Evolutionary conservation across 2,888 invertebrate species (phyloP).

Genomic region (Erynnis tages): DNA sequence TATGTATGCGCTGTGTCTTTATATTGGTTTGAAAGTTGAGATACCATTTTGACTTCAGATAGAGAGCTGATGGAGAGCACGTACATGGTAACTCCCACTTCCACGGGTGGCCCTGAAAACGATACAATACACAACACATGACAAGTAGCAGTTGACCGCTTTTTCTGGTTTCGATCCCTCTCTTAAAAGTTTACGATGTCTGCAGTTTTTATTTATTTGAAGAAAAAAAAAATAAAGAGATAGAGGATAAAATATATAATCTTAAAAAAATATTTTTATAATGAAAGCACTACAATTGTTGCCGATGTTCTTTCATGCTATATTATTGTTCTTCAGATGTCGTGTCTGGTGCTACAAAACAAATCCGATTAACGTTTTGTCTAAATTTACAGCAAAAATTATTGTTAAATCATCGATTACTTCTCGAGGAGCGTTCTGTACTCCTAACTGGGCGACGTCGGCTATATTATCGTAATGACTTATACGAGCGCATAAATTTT

Average conservation of each 20-base stretch:
- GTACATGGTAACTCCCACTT: constrained; percentile 92
- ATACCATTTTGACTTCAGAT: constrained; percentile 90
- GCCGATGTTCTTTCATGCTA: background rate
- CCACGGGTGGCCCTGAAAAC: constrained; percentile 89
- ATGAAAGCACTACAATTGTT: too few relatives aligned
- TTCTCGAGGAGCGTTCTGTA: background rate
- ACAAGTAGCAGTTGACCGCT: constrained; percentile 30
- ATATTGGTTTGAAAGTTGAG: constrained; percentile 64
- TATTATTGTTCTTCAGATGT: background rate
- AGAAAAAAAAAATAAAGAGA: too few relatives aligned
- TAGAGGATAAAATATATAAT: too few relatives aligned
- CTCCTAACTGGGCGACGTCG: background rate
- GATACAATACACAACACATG: constrained; percentile 61
- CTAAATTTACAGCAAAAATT: background rate
- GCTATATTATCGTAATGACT: constrained; percentile 6
- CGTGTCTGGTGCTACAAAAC: background rate
- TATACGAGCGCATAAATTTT: constrained; percentile 9
- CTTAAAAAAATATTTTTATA: too few relatives aligned
- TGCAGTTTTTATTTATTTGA: background rate
- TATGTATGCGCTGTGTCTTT: constrained; percentile 75
- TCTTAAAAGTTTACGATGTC: background rate
- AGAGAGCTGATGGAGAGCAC: constrained; percentile 93
- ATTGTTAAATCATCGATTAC: background rate
- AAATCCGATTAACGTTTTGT: background rate
- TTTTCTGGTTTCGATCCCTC: background rate